These are phyloP conservation scores for Oncorhynchus tshawytscha DNA, from an alignment of 2,113 vertebrate genomes.

Conservation along the genomic window DNA sequence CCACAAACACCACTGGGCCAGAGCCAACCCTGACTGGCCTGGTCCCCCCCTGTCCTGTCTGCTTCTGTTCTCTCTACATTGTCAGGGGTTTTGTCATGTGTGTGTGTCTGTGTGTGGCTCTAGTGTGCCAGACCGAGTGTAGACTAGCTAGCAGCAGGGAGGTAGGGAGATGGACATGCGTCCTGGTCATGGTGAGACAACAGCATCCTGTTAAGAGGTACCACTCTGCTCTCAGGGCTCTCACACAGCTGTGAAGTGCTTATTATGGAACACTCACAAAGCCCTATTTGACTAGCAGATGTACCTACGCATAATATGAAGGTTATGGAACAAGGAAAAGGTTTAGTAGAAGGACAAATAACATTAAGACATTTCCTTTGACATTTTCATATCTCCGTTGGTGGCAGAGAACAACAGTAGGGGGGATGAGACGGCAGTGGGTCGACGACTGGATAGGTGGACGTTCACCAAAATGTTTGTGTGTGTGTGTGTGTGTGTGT, in stretches of 20 bases:
- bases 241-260: no score
- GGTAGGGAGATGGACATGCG: no score
- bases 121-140: neutral
- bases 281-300: no score
- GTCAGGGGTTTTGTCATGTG: neutral
- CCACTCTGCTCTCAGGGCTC: no score
- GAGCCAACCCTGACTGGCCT: neutral
- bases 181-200: no score
- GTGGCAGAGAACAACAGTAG: neutral
- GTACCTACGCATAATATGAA: no score
- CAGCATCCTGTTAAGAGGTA: no score
- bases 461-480: neutral
- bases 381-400: neutral
- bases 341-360: neutral
- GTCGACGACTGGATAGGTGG: neutral
- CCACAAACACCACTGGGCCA: no score
- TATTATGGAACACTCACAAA: no score
- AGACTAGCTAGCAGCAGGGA: no score
- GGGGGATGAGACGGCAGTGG: neutral
- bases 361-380: neutral
- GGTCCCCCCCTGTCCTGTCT: conserved; percentile 27
- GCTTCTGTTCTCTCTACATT: no score
- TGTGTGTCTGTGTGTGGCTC: neutral
- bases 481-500: neutral
- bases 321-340: neutral